A percentile compares a stretch with the other conserved stretches of the same genome.
phyloP scores from a whole-genome alignment of 2,797 vertebrate species.

The Centropyge bicolor region DNA sequence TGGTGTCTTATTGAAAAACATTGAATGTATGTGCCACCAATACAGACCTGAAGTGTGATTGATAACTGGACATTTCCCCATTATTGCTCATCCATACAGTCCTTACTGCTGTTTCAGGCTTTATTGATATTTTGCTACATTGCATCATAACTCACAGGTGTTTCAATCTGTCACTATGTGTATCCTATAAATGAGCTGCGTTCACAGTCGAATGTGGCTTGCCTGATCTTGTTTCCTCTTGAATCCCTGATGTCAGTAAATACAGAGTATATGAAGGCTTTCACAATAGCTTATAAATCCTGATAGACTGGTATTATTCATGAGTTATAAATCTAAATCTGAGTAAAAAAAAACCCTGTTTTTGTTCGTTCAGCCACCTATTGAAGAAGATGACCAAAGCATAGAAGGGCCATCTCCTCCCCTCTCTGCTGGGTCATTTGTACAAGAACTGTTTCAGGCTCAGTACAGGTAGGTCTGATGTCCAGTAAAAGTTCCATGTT shows the following conservation, averaged over 20 bases:
- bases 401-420: conserved; percentile 92
- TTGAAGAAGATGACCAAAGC: conserved; percentile 91
- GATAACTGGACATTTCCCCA: background rate
- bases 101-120: background rate
- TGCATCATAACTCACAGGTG: background rate
- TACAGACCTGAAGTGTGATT: background rate
- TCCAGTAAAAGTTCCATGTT: background rate
- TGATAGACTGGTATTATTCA: conserved; percentile 20
- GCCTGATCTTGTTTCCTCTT: conserved; percentile 23
- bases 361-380: conserved; percentile 85
- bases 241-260: background rate
- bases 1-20: background rate
- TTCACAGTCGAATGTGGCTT: background rate
- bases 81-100: background rate
- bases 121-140: background rate
- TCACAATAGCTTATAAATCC: conserved; percentile 5
- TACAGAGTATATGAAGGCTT: background rate
- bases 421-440: conserved; percentile 93
- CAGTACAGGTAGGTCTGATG: conserved; percentile 91
- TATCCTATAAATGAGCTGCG: background rate
- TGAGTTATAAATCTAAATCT: conserved; percentile 7
- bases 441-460: conserved; percentile 98
- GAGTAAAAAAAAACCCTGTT: conserved; percentile 30
- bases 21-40: background rate
- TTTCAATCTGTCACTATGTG: background rate